phyloP scores from a whole-genome alignment of 2,797 vertebrate genomes.

The Helicolenus hilgendorfi region DNA sequence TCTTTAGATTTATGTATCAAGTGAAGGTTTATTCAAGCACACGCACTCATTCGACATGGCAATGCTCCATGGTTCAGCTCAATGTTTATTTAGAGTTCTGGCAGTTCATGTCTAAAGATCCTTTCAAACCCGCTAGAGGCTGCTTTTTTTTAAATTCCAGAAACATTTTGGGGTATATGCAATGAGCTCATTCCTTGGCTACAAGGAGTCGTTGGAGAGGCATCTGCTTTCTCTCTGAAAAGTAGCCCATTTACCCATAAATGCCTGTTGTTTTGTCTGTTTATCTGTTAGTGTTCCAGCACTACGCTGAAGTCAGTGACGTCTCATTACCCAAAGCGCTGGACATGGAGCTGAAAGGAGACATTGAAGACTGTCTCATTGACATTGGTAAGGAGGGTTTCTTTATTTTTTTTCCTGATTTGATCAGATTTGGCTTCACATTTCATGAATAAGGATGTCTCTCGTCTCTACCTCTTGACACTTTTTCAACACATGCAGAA shows the following conservation, averaged over 20 bases:
- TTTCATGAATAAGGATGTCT: not conserved
- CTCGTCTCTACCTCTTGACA: not conserved
- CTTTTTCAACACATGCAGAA: not conserved
- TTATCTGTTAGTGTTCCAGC: slow-evolving; percentile 79
- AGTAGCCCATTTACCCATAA: not conserved
- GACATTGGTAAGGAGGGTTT: slow-evolving; percentile 81
- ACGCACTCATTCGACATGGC: not conserved
- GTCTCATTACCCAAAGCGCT: slow-evolving; percentile 81
- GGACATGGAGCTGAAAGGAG: slow-evolving; percentile 82
- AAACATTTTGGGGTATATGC: not conserved
- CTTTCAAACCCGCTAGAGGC: not conserved
- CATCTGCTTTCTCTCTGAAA: not conserved
- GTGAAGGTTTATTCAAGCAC: not conserved
- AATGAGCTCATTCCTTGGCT: not conserved
- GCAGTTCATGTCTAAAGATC: not conserved
- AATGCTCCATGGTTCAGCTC: not conserved
- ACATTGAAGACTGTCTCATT: slow-evolving; percentile 88
- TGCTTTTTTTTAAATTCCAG: not conserved
- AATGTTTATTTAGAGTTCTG: not conserved
- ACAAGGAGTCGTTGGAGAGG: not conserved
- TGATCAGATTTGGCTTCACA: not conserved
- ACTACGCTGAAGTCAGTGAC: slow-evolving; percentile 78
- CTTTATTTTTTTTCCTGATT: not conserved
- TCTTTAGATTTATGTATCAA: not conserved
- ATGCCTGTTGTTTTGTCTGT: slow-evolving; percentile 2